phyloP scores from a whole-genome alignment of 2,888 invertebrate species.

The Dryomyza anilis region DNA sequence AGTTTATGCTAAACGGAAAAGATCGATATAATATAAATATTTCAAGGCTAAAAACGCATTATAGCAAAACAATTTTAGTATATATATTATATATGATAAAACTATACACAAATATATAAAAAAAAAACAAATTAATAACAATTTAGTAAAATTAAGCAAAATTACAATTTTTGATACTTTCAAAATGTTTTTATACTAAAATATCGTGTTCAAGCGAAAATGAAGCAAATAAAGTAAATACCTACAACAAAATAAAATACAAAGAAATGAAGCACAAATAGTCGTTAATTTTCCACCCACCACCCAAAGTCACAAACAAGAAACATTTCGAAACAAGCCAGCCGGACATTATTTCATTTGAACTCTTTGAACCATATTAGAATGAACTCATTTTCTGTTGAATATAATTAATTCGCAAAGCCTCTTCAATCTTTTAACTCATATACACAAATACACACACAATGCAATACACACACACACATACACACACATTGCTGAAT shows the following conservation, averaged over 20 bases:
- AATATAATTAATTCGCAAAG: background rate
- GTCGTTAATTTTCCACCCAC: conserved; percentile 10
- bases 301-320: conserved; percentile 1
- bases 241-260: background rate
- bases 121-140: background rate
- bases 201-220: conserved; percentile 13
- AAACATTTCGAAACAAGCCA: background rate
- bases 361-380: background rate
- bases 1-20: background rate
- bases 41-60: background rate
- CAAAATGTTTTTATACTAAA: conserved; percentile 24
- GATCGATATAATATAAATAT: background rate
- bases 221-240: background rate
- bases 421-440: background rate
- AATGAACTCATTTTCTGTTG: background rate
- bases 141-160: conserved; percentile 18
- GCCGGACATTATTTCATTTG: background rate
- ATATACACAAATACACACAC: background rate
- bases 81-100: background rate
- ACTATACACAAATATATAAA: background rate
- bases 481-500: conserved; percentile 10
- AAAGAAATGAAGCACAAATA: conserved; percentile 20
- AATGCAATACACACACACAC: background rate
- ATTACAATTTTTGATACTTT: conserved; percentile 24
- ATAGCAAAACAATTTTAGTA: background rate